Evolutionary conservation across 1,140 invertebrate species (phyloP), one percentile per base, ranked within the genome.

Genomic region (Physella acuta): DNA sequence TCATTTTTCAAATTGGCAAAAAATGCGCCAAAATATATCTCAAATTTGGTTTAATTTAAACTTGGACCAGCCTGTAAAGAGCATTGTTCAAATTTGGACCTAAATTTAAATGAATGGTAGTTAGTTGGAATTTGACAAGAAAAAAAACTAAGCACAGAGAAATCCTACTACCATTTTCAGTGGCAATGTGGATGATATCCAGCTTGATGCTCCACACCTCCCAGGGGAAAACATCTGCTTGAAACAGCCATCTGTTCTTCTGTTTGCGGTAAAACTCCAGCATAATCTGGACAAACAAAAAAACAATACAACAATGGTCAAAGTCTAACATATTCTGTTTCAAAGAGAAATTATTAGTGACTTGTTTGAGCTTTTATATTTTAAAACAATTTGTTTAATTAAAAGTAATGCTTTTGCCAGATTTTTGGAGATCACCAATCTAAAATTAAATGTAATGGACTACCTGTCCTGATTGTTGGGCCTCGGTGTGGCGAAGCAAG

Each of bases 251-350:
- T 58, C 92, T 89, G 59, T 90, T 90, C 77, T 92, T 91, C 79
- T 93, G 94, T 81, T 92, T 94, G 81, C 96, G 93, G 86, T 94
- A 97, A 87, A 98, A 98, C 85, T 98, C 95, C 56, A 98, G 87
- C 37, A 92, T 94, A 74, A 98, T 97, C 84, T 97, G 92, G 1
- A 92, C 92, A 51, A 5, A 55, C 5, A 55, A 24, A 28, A 30
- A n/a, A n/a, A n/a, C n/a, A n/a, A n/a, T n/a, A n/a, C n/a, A n/a
- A n/a, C n/a, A n/a, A n/a, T n/a, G n/a, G n/a, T n/a, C n/a, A n/a
- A n/a, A n/a, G n/a, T n/a, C n/a, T n/a, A n/a, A n/a, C n/a, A n/a
- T n/a, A n/a, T n/a, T n/a, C n/a, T n/a, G n/a, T n/a, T n/a, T n/a
- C n/a, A n/a, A n/a, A n/a, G n/a, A n/a, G n/a, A n/a, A n/a, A n/a